Conservation (phyloP, 2,797 vertebrate genomes). For the Carcharodon carcharias region DNA sequence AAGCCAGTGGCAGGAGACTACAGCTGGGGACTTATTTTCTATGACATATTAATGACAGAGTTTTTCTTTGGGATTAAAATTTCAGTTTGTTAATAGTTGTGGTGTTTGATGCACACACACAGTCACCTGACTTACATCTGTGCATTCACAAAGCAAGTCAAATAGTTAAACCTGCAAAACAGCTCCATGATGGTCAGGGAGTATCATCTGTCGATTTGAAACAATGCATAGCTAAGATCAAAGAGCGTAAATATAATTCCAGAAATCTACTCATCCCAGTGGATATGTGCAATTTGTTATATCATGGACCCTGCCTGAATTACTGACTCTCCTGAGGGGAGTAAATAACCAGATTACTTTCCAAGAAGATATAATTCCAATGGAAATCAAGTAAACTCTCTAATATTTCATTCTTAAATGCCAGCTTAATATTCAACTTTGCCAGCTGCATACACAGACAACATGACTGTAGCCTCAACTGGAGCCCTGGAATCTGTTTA, state of each 20-base stretch:
- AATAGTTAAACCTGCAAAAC: not conserved
- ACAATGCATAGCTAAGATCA: not conserved
- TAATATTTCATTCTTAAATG: not conserved
- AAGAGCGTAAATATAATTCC: not conserved
- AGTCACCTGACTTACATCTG: not conserved
- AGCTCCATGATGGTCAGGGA: not conserved
- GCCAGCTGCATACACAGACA: not conserved
- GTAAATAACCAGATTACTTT: not conserved
- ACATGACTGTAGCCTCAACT: not conserved
- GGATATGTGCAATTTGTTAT: too few relatives aligned
- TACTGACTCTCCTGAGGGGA: not conserved
- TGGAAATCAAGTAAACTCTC: not conserved
- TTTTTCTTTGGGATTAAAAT: not conserved
- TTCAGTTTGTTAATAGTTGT: not conserved
- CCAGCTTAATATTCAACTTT: not conserved
- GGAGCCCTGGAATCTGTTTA: not conserved
- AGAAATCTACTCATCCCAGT: not conserved
- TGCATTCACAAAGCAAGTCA: not conserved
- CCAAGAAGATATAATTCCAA: not conserved
- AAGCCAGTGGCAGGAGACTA: too few relatives aligned
- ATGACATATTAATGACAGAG: not conserved
- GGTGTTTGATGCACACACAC: not conserved
- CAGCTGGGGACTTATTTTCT: too few relatives aligned
- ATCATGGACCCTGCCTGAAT: not conserved
- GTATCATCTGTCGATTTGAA: not conserved